Evolutionary conservation across 2,797 vertebrate species (phyloP).

Genomic region (Thripadectes ignobilis): DNA sequence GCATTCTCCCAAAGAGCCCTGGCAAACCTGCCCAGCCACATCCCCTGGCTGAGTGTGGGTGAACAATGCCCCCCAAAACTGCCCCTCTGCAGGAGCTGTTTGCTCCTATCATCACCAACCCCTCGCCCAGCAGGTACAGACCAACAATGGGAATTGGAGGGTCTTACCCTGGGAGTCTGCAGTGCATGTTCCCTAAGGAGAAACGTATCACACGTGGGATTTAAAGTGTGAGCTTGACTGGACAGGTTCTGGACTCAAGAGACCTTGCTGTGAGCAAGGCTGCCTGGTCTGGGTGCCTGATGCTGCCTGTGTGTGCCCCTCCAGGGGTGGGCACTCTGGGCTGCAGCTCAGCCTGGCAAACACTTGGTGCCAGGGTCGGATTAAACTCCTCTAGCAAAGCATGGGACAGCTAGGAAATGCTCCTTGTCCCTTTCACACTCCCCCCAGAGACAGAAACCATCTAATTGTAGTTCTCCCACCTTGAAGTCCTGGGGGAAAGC

Average conservation of each 20-base stretch:
- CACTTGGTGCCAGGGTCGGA: neutral
- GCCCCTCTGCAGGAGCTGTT: neutral
- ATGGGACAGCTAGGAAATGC: neutral
- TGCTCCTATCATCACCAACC: neutral
- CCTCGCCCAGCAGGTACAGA: neutral
- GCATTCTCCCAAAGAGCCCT: neutral
- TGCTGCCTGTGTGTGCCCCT: neutral
- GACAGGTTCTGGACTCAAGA: neutral
- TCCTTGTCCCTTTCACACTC: neutral
- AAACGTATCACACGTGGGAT: rapidly evolving
- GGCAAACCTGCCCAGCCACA: neutral
- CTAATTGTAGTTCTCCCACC: neutral
- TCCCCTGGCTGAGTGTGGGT: neutral
- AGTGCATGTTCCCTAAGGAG: neutral
- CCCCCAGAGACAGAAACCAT: neutral
- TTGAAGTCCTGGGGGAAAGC: neutral
- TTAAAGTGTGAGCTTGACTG: neutral
- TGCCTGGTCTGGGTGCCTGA: neutral
- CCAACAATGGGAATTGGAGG: rapidly evolving
- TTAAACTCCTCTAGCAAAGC: neutral
- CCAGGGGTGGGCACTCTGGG: neutral
- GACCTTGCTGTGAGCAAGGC: neutral
- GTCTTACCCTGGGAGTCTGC: neutral
- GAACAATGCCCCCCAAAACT: rapidly evolving
- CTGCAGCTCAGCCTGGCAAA: neutral